Percentiles rank a stretch among this genome's conserved stretches.
phyloP scores from a whole-genome alignment of 2,797 vertebrate genomes.

The Pangasius macronema region DNA sequence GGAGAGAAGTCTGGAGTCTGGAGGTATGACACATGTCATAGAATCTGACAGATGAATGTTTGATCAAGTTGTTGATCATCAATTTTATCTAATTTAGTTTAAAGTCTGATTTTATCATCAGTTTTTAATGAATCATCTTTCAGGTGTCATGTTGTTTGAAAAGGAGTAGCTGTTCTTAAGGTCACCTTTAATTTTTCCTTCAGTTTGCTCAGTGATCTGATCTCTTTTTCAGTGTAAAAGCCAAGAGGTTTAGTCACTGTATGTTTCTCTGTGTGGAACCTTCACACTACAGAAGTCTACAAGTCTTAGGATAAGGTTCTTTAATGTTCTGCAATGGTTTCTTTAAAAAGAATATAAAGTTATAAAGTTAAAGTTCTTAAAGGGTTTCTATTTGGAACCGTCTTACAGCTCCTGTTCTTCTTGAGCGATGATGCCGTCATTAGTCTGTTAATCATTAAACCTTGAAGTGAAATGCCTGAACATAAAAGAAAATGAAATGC shows the following conservation, averaged over 20 bases:
- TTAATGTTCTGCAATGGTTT: not conserved
- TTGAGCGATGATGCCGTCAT: not conserved
- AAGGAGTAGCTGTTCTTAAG: not conserved
- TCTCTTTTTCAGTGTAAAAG: not conserved
- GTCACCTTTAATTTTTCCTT: not conserved
- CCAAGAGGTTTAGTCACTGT: not conserved
- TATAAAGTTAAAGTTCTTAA: not conserved
- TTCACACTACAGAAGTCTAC: not conserved
- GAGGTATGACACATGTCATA: conserved; percentile 42
- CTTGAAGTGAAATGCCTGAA: not conserved
- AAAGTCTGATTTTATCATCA: not conserved
- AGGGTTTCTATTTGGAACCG: not conserved
- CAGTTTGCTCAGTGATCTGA: not conserved
- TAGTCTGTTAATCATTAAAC: not conserved
- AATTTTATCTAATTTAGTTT: not conserved
- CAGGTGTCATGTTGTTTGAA: not conserved
- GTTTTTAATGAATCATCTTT: not conserved
- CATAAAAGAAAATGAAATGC: not conserved
- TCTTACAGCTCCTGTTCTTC: not conserved
- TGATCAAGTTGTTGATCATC: not conserved
- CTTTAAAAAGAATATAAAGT: not conserved
- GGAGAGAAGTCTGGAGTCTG: conserved; percentile 13
- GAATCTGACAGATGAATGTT: not conserved
- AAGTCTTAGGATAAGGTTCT: not conserved
- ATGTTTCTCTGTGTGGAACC: not conserved